Conservation (phyloP, 1,140 invertebrate genomes). For the Orchestia grillus region DNA sequence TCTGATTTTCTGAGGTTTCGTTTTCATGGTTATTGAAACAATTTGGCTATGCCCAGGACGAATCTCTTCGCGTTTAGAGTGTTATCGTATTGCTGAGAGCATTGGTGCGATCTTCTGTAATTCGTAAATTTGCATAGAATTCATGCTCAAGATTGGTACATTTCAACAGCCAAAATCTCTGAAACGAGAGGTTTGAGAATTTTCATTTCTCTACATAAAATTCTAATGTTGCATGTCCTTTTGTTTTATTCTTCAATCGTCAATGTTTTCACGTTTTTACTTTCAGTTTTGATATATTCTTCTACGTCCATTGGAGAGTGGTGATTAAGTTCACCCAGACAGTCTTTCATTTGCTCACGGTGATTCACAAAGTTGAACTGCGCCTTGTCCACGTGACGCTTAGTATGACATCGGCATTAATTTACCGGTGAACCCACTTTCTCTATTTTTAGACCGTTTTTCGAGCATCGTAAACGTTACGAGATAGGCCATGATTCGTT, state of each 20-base stretch:
- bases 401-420: background rate
- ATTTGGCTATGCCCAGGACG: background rate
- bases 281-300: background rate
- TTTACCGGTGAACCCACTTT: background rate
- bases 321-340: background rate
- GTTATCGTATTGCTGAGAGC: background rate
- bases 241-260: background rate
- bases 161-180: background rate
- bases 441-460: background rate
- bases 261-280: background rate
- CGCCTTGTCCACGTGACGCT: background rate
- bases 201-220: background rate
- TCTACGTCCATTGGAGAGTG: background rate
- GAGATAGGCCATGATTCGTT: conserved; percentile 12
- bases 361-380: background rate
- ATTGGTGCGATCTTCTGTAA: background rate
- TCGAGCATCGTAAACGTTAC: conserved; percentile 24
- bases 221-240: background rate
- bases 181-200: background rate
- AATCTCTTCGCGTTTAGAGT: background rate
- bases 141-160: background rate
- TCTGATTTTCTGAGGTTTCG: background rate
- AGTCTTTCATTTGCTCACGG: background rate
- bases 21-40: background rate
- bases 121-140: background rate